A percentile compares a stretch with the other conserved stretches of the same genome.
Conservation (phyloP, 2,113 vertebrate species). For the Mesocricetus auratus region DNA sequence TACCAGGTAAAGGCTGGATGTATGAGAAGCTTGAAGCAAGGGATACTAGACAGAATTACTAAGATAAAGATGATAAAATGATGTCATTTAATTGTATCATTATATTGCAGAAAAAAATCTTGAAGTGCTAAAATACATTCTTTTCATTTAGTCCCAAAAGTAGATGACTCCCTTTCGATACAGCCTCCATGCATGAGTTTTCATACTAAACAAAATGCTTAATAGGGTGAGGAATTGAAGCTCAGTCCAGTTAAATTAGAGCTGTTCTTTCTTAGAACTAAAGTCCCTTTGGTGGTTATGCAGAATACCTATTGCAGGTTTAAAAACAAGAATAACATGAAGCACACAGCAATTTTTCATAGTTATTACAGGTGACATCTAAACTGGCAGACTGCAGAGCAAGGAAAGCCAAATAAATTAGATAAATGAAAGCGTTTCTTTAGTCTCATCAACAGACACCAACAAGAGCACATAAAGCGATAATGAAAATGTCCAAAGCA, state of each 20-base stretch:
- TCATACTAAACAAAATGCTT: conserved; percentile 82
- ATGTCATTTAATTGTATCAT: conserved; percentile 10
- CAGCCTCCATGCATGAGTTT: conserved; percentile 81
- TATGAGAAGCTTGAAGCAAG: neutral
- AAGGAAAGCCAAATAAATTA: conserved; percentile 85
- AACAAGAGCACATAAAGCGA: conserved; percentile 79
- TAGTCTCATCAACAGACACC: conserved; percentile 75
- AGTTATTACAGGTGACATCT: conserved; percentile 93
- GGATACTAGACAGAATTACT: neutral
- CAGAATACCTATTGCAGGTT: conserved; percentile 78
- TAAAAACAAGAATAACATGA: conserved; percentile 81
- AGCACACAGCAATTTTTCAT: conserved; percentile 93
- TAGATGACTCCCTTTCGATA: conserved; percentile 77
- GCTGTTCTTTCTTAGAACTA: conserved; percentile 87
- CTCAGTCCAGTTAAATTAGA: conserved; percentile 86
- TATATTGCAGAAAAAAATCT: conserved; percentile 48
- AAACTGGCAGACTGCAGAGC: conserved; percentile 87
- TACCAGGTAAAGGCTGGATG: neutral
- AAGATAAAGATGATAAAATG: conserved; percentile 38
- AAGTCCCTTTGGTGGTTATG: conserved; percentile 86
- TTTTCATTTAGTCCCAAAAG: conserved; percentile 73
- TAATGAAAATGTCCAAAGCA: conserved; percentile 75
- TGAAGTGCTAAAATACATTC: conserved; percentile 47
- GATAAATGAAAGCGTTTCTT: conserved; percentile 84
- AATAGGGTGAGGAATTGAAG: conserved; percentile 85